Evolutionary conservation across 2,888 invertebrate species (phyloP).

Genomic region (Drosophila multiciliata): DNA sequence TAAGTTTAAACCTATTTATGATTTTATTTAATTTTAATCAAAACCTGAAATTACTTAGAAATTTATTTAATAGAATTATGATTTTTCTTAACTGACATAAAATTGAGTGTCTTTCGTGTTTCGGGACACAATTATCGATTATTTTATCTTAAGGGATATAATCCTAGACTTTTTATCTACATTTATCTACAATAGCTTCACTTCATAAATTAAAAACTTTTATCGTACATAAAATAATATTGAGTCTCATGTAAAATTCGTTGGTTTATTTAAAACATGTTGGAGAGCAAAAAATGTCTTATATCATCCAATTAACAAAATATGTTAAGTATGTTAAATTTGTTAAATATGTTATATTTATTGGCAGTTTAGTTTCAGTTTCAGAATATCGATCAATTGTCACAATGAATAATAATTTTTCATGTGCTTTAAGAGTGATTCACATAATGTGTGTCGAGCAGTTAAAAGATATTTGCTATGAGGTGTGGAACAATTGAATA

Average conservation of each 20-base stretch:
- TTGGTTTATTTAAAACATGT: background rate
- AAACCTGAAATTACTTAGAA: background rate
- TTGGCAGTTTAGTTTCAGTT: background rate
- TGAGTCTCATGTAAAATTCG: background rate
- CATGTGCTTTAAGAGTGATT: slow-evolving; percentile 9
- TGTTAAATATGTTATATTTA: too few relatives aligned
- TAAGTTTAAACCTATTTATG: background rate
- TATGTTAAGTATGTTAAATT: too few relatives aligned
- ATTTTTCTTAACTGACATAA: background rate
- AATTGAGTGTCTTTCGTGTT: too few relatives aligned
- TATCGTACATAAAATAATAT: background rate
- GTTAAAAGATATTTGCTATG: background rate
- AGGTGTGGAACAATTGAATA: background rate
- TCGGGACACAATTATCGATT: too few relatives aligned
- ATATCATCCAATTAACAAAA: background rate
- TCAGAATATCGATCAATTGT: background rate
- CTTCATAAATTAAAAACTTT: background rate
- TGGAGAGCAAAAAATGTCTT: background rate
- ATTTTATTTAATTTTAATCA: too few relatives aligned
- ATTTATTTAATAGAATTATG: background rate
- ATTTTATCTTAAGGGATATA: too few relatives aligned
- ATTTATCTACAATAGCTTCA: background rate
- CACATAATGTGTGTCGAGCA: slow-evolving; percentile 2
- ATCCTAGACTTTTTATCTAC: background rate
- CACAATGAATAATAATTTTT: background rate